phyloP scores from a whole-genome alignment of 2,113 vertebrate species.

The Gambusia affinis region DNA sequence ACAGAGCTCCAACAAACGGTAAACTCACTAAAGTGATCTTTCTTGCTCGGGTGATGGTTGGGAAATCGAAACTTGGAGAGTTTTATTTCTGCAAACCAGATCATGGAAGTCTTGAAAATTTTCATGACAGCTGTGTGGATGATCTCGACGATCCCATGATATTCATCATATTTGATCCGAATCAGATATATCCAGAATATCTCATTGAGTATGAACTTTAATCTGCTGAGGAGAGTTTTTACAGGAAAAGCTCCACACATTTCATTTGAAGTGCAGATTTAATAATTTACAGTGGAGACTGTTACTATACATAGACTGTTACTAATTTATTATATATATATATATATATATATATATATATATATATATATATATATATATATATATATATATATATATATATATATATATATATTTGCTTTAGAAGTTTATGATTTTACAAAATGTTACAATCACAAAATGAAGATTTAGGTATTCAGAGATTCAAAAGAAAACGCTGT shows the following conservation, averaged over 20 bases:
- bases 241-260: not conserved
- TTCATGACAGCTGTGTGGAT: constrained; percentile 88
- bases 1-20: accelerated
- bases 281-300: too few relatives aligned
- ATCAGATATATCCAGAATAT: constrained; percentile 92
- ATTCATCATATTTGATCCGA: constrained; percentile 88
- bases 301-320: too few relatives aligned
- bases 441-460: too few relatives aligned
- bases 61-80: constrained; percentile 79
- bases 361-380: too few relatives aligned
- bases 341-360: too few relatives aligned
- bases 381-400: too few relatives aligned
- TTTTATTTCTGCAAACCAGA: constrained; percentile 81
- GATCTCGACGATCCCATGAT: constrained; percentile 78
- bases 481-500: too few relatives aligned
- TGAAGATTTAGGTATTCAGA: too few relatives aligned
- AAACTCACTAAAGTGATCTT: constrained; percentile 81
- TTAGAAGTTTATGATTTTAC: too few relatives aligned
- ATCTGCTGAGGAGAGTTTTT: not conserved
- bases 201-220: constrained; percentile 81
- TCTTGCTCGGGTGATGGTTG: constrained; percentile 86
- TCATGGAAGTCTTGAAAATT: constrained; percentile 68
- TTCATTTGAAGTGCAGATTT: too few relatives aligned
- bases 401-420: too few relatives aligned
- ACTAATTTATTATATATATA: too few relatives aligned